Conservation (phyloP, 1,140 invertebrate species). For the Drosophila lini region DNA sequence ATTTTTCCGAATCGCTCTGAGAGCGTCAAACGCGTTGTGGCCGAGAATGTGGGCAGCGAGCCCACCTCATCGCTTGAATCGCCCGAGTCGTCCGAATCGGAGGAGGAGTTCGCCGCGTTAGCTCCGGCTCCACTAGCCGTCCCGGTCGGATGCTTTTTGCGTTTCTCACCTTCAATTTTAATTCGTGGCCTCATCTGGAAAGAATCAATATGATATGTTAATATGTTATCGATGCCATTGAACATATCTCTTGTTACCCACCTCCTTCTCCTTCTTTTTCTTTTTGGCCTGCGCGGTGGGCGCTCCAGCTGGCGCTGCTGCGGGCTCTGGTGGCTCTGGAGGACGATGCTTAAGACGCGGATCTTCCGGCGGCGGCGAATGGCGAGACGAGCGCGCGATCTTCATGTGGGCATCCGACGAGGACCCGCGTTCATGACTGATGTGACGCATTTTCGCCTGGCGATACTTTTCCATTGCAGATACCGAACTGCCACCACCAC, state of each 20-base stretch:
- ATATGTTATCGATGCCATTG: neutral
- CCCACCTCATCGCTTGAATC: slow-evolving; percentile 79
- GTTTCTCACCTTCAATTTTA: slow-evolving; percentile 84
- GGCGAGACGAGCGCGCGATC: slow-evolving; percentile 68
- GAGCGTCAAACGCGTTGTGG: slow-evolving; percentile 87
- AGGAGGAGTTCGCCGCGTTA: slow-evolving; percentile 74
- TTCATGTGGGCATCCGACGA: slow-evolving; percentile 71
- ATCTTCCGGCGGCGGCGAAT: slow-evolving; percentile 82
- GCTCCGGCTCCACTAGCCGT: slow-evolving; percentile 54
- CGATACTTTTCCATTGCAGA: slow-evolving; percentile 76
- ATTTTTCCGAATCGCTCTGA: slow-evolving; percentile 95
- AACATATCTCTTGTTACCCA: slow-evolving; percentile 1
- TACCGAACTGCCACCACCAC: slow-evolving; percentile 31
- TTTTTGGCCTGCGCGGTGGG: slow-evolving; percentile 62
- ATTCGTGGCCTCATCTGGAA: slow-evolving; percentile 78
- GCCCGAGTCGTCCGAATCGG: slow-evolving; percentile 81
- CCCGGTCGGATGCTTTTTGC: slow-evolving; percentile 75
- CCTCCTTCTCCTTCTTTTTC: slow-evolving; percentile 83
- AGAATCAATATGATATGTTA: neutral
- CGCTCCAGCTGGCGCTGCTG: slow-evolving; percentile 45
- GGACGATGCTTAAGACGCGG: slow-evolving; percentile 81
- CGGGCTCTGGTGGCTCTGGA: slow-evolving; percentile 83
- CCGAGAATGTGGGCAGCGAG: slow-evolving; percentile 81
- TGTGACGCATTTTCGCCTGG: slow-evolving; percentile 69
- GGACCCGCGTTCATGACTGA: slow-evolving; percentile 68